phyloP scores from a whole-genome alignment of 2,797 vertebrate genomes.

The Microchirus variegatus region DNA sequence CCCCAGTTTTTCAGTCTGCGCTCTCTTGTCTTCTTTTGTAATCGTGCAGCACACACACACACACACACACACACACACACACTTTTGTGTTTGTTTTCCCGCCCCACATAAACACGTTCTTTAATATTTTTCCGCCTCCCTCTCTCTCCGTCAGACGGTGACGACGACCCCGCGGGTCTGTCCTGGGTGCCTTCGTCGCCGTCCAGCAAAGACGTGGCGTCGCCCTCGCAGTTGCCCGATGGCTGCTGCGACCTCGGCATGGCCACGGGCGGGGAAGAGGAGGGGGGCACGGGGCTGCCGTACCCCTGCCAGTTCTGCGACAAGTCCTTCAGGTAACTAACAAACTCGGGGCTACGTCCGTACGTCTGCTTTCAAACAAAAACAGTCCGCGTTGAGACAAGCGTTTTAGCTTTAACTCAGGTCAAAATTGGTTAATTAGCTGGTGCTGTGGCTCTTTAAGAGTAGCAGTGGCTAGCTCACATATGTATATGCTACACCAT shows the following conservation, averaged over 20 bases:
- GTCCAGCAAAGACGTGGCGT: constrained; percentile 99
- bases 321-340: constrained; percentile 92
- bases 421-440: too few species aligned
- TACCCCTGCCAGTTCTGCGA: constrained; percentile 99
- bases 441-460: too few species aligned
- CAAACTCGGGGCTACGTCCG: not conserved
- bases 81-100: too few species aligned
- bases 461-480: too few species aligned
- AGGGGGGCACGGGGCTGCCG: constrained; percentile 95
- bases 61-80: constrained; percentile 1
- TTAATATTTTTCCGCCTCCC: constrained; percentile 17
- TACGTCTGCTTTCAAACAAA: too few species aligned
- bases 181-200: constrained; percentile 99
- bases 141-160: constrained; percentile 89
- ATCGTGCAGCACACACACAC: constrained; percentile 22
- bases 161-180: constrained; percentile 94
- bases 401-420: too few species aligned
- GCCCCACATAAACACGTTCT: constrained; percentile 1
- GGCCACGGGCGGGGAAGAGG: constrained; percentile 91
- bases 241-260: constrained; percentile 98
- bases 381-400: too few species aligned
- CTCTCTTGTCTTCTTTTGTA: constrained; percentile 59
- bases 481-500: too few species aligned
- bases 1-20: constrained; percentile 32
- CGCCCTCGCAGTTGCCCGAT: constrained; percentile 97